Conservation (phyloP, 2,888 invertebrate genomes). For the Crocallis elinguaria region DNA sequence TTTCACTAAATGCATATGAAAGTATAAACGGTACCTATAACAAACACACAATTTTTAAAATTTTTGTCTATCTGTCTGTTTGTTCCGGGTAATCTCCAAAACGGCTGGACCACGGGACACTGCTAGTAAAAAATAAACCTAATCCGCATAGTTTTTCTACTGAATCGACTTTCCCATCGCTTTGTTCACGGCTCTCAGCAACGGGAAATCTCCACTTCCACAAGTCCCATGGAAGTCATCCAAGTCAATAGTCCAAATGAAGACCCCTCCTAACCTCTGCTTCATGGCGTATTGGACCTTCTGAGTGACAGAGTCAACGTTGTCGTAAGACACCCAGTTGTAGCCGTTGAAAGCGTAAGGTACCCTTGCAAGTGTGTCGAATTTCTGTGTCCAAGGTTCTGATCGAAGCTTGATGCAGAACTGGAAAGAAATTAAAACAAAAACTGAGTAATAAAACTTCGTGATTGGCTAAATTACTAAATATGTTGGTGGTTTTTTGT, state of each 20-base stretch:
- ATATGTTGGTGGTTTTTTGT: no score
- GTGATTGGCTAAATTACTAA: no score
- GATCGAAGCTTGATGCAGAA: conserved; percentile 79
- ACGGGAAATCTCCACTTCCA: conserved; percentile 82
- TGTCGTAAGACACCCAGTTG: conserved; percentile 90
- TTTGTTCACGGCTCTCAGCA: conserved; percentile 85
- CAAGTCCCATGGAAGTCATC: conserved; percentile 89
- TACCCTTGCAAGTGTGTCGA: conserved; percentile 83
- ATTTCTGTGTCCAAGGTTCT: conserved; percentile 81
- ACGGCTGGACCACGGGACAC: neutral
- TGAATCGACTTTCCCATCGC: neutral
- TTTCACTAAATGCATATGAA: no score
- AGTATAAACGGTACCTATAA: no score
- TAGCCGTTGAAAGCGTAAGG: conserved; percentile 85
- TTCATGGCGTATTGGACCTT: conserved; percentile 75
- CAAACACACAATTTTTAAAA: no score
- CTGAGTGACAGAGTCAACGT: conserved; percentile 78
- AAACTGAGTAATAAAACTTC: conserved; percentile 6
- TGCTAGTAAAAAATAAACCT: no score
- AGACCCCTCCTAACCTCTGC: conserved; percentile 83
- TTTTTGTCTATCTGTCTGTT: no score
- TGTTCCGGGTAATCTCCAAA: no score
- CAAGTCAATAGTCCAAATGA: conserved; percentile 93
- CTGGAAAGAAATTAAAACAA: conserved; percentile 63
- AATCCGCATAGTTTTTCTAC: no score